Base-by-base conservation (phyloP, 2,888 invertebrate species). In the Micoletzkya japonica region DNA sequence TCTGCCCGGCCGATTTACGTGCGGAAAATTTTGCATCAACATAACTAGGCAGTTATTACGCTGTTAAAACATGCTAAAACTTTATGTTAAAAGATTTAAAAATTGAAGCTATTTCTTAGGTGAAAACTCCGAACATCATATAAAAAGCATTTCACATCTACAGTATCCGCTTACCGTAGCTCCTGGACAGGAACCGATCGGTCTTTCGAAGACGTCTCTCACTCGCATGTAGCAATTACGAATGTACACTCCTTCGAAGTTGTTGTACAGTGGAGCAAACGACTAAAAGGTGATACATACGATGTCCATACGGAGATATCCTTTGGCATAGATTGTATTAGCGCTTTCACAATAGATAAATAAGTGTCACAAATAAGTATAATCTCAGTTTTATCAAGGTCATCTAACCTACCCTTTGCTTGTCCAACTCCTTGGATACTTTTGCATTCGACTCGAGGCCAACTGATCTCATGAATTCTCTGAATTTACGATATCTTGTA, bases 171-270 rank as follows among this genome's bases (percentile, higher is more conserved):
- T 30, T 26, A 66, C 64, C 54, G 39, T 68, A n/a, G 79, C 76
- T 34, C 82, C 84, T 0, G 98, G 97, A 74, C 94, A 92, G 86
- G 94, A 93, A 87, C 92, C 91, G 83, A 98, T 93, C 44, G 84
- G 83, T 34, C 85, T 44, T 74, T 85, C 85, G 73, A 85, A 98
- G 92, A 69, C 94, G 88, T 98, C 96, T 72, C 92, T 90, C 75
- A 97, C 91, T 82, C 97, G 90, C 78, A 77, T 76, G 72, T 84
- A 84, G 72, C 81, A 81, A 56, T 82, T 80, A n/a, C 83, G 68
- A 39, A 79, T 75, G 72, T 85, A 84, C 50, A 85, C 72, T 17
- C 82, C 74, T 68, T 85, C 84, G 66, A 85, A 84, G 71, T 79
- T 79, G 60, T 72, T 76, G 76, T 76, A 85, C 64, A 84, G 76